Base-by-base conservation (phyloP, 2,797 vertebrate genomes). In the Delichon dasypus region DNA sequence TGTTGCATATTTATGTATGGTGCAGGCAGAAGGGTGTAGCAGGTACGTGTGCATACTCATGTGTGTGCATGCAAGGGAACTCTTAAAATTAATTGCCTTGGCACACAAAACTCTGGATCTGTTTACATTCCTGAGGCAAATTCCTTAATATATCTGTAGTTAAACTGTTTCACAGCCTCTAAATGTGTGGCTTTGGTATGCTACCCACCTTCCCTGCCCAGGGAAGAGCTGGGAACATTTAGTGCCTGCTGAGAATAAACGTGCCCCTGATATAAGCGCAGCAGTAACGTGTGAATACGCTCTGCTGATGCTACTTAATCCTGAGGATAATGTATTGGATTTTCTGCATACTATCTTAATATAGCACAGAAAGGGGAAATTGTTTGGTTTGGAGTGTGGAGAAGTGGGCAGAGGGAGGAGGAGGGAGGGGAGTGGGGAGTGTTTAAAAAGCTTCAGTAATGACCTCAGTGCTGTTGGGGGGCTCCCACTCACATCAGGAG, bases 91-190 rank as follows among this genome's bases (percentile, higher is more conserved):
- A 86, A 93, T 78, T 68, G 48, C 73, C 38, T 93, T 94, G 80
- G 91, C 88, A 93, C 83, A 60, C 50, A 66, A 76, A 89, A 55
- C 71, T 94, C 60, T 85, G 71, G 58, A 55, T 75, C 68, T 94
- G 79, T 94, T 96, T 95, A 94, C 83, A 89, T 95, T 96, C 93
- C 91, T 92, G 75, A 95, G 94, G 95, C 91, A 89, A 92, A 95
- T 95, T 95, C 73, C 80, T 79, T 89, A 55, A 76, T 80, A 42
- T 82, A 91, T 91, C 84, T 85, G 73, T 62, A 90, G 73, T 80
- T 88, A 82, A 86, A 93, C 57, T 86, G 68, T 66, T 93, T 67
- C 76, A 79, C 51, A 79, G 66, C 8, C 53, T 66, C 66, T 62
- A 79, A 89, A 64, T 55, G 54, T 14, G 20, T 12, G 60, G 40